phyloP scores from a whole-genome alignment of 2,113 vertebrate species.

The Cyphomyrus discorhynchus region DNA sequence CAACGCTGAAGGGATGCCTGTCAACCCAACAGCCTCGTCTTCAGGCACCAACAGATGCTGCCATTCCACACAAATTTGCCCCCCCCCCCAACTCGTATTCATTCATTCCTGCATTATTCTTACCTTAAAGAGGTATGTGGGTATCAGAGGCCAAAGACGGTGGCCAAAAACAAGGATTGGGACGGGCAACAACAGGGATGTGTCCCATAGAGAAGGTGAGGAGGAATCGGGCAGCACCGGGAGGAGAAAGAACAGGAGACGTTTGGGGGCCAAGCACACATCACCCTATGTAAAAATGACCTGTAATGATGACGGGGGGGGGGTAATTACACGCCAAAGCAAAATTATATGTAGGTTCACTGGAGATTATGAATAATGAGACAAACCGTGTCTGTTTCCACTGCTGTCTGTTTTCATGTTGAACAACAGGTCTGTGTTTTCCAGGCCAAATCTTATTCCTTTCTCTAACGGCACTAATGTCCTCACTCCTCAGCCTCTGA shows the following conservation, averaged over 20 bases:
- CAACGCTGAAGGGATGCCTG: not conserved
- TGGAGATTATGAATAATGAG: not conserved
- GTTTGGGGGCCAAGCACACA: not conserved
- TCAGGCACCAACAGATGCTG: not conserved
- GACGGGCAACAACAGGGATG: not conserved
- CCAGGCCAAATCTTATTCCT: not conserved
- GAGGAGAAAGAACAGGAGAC: not conserved
- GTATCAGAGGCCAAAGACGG: conserved; percentile 9
- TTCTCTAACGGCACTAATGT: not conserved
- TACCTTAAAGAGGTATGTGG: not conserved
- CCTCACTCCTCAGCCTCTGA: not conserved
- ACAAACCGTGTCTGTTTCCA: not conserved
- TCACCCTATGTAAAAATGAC: not conserved
- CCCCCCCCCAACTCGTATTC: not conserved
- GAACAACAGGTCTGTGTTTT: not conserved
- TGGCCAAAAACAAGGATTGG: not conserved
- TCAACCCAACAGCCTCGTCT: not conserved
- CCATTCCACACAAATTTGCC: not conserved
- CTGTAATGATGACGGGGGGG: not conserved
- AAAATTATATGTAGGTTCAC: not conserved
- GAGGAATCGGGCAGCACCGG: not conserved
- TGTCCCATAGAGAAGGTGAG: not conserved
- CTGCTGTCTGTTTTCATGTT: not conserved
- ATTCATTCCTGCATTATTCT: not conserved
- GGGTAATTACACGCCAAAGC: not conserved